These are phyloP conservation scores for Tinea semifulvella DNA, from an alignment of 2,888 invertebrate genomes.

Conservation along the genomic window DNA sequence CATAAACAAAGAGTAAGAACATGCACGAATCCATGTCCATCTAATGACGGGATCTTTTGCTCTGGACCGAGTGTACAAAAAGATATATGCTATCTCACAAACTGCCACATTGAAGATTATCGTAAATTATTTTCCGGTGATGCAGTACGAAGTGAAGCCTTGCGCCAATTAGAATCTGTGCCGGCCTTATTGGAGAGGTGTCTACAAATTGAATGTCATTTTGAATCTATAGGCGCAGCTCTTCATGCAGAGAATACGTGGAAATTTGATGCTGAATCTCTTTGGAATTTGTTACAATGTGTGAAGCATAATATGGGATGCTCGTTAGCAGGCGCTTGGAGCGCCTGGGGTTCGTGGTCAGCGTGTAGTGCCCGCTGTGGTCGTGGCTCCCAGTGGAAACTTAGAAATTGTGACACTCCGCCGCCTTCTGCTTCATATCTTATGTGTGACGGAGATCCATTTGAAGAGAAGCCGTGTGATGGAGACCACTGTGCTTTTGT, in stretches of 20 bases:
- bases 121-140: conserved; percentile 40
- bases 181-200: conserved; percentile 54
- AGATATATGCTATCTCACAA: conserved; percentile 43
- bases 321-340: conserved; percentile 51
- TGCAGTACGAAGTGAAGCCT: conserved; percentile 35
- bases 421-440: conserved; percentile 40
- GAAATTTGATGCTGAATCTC: conserved; percentile 43
- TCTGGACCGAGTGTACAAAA: conserved; percentile 42
- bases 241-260: conserved; percentile 43
- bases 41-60: conserved; percentile 49
- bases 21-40: conserved; percentile 53
- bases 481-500: conserved; percentile 50
- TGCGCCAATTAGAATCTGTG: conserved; percentile 42
- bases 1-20: conserved; percentile 40
- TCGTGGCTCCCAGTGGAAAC: conserved; percentile 42
- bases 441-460: conserved; percentile 38
- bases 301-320: conserved; percentile 61
- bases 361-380: conserved; percentile 53
- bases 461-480: conserved; percentile 39
- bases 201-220: conserved; percentile 49
- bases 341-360: conserved; percentile 48
- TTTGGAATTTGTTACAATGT: conserved; percentile 61
- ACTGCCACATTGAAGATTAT: conserved; percentile 50
- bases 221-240: conserved; percentile 44
- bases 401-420: conserved; percentile 46